Base-by-base conservation (phyloP, 2,888 invertebrate species). In the Ephialtes manifestator region DNA sequence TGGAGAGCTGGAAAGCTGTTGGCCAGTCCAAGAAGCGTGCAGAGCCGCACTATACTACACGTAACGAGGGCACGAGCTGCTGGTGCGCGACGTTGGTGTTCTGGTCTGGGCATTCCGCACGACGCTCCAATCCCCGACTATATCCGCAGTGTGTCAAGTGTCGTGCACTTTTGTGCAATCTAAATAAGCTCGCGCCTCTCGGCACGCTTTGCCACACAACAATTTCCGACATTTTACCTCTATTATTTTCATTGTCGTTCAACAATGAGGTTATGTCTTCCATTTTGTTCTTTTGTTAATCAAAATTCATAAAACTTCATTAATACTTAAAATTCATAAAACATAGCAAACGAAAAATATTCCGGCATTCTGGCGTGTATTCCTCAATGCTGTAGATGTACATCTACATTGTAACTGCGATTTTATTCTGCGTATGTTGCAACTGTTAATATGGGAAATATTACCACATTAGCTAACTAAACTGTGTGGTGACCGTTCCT, bases 1-100 rank as follows among this genome's bases (percentile, higher is more conserved):
- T 65, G 71, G 39, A 81, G 75, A 89, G 87, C 87, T 71, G 71
- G 60, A 79, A 79, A 60, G 31, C 68, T 75, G 60, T 35, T 58
- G 43, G 39, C 65, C 81, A 46, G 70, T 28, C 71, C 71, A 43
- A 24, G 53, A 18, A 51, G 67, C 65, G 24, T 76, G 77, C 71
- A 86, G 81, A 53, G 20, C 39, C 39, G 39, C 80, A 35, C 65
- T 39, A 24, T 88, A 88, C 89, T 88, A 85, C 87, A 90, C 88
- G 85, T 91, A 91, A 91, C 91, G 91, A 91, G 91, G 89, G 87
- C 90, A 86, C 86, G 80, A 87, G 60, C 86, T 86, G 83, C 86
- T 86, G 81, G 74, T 85, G 80, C 78, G 46, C 48, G 60, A 35
- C 60, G 60, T 70, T 60, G 81, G 8, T 72, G 31, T 63, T 35